A percentile compares a stretch with the other conserved stretches of the same genome.
phyloP scores from a whole-genome alignment of 2,797 vertebrate genomes.

The Caiman crocodilus region DNA sequence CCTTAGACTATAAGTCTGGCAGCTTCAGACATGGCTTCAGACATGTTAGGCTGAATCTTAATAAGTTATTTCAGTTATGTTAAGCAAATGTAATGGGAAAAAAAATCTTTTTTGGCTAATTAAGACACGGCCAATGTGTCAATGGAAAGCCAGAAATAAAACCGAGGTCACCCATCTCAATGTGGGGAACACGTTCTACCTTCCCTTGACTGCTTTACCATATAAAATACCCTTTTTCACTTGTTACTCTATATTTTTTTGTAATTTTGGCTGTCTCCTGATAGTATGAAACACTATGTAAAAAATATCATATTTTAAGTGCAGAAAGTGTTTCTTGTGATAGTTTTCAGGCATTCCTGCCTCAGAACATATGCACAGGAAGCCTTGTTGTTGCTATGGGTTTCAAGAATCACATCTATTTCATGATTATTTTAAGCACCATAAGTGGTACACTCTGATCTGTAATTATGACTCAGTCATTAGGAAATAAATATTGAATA shows the following conservation, averaged over 20 bases:
- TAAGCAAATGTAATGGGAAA: background rate
- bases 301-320: background rate
- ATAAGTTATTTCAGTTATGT: background rate
- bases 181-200: background rate
- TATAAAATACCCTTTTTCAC: background rate
- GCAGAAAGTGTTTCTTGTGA: constrained; percentile 3
- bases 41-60: background rate
- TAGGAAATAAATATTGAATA: constrained; percentile 63
- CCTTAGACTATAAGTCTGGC: background rate
- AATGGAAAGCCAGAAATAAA: background rate
- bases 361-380: constrained; percentile 53
- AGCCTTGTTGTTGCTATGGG: constrained; percentile 40
- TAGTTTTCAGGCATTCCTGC: constrained; percentile 27
- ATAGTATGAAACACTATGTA: background rate
- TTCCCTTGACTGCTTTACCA: background rate
- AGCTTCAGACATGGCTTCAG: background rate
- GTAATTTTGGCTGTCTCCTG: background rate
- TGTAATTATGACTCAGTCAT: constrained; percentile 55
- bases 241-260: background rate
- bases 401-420: constrained; percentile 59
- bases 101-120: background rate
- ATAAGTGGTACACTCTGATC: constrained; percentile 47
- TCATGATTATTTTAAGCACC: constrained; percentile 61
- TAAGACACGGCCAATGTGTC: background rate
- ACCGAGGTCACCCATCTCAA: background rate